A percentile compares a stretch with the other conserved stretches of the same genome.
phyloP scores from a whole-genome alignment of 2,888 invertebrate species.

The Hypercompe scribonia region DNA sequence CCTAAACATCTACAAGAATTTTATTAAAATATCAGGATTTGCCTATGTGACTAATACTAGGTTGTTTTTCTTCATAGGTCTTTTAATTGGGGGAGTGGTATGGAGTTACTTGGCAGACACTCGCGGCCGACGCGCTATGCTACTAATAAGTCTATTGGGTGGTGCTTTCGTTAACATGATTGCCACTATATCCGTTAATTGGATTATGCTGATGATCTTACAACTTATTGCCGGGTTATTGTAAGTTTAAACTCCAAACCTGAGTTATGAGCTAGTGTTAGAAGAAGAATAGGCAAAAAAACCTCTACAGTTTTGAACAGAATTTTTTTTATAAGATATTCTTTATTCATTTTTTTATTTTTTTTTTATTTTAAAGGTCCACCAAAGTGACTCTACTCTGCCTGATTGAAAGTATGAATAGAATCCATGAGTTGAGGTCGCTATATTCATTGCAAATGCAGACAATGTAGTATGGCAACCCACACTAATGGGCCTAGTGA shows the following conservation, averaged over 20 bases:
- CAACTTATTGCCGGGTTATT: constrained; percentile 69
- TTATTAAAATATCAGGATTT: background rate
- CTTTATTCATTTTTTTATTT: too few species aligned
- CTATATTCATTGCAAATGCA: too few species aligned
- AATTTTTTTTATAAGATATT: too few species aligned
- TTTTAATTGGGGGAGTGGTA: constrained; percentile 64
- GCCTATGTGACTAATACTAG: background rate
- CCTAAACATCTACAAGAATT: background rate
- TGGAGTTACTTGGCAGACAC: constrained; percentile 78
- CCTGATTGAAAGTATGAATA: too few species aligned
- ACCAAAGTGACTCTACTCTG: too few species aligned
- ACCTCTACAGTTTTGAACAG: too few species aligned
- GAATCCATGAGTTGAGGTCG: too few species aligned
- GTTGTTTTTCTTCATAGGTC: constrained; percentile 53
- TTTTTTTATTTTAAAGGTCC: too few species aligned
- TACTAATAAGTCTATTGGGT: constrained; percentile 62
- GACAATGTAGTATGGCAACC: too few species aligned
- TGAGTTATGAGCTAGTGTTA: too few species aligned
- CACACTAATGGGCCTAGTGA: too few species aligned
- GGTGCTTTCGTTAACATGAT: constrained; percentile 64
- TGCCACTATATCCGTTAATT: constrained; percentile 74
- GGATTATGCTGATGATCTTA: constrained; percentile 74
- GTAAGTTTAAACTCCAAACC: constrained; percentile 57
- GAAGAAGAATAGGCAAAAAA: too few species aligned
- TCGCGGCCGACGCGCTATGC: constrained; percentile 66